Conservation (phyloP, 2,888 invertebrate genomes). For the Oscheius myriophilus region DNA sequence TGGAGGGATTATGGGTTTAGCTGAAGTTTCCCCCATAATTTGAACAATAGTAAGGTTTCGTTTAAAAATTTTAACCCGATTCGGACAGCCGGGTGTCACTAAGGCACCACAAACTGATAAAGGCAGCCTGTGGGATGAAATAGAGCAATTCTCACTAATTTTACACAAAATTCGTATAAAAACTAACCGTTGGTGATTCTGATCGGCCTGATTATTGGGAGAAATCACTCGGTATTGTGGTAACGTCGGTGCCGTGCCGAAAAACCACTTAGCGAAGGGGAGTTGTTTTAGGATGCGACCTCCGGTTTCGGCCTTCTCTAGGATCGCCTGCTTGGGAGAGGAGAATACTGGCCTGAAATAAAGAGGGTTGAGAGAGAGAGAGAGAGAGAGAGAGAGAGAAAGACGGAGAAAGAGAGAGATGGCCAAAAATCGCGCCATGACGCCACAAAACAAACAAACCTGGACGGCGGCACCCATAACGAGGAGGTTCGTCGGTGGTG, state of each 20-base stretch:
- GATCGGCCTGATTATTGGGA: slow-evolving; percentile 47
- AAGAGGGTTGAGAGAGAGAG: neutral
- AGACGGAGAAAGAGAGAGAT: neutral
- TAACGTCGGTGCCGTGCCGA: slow-evolving; percentile 35
- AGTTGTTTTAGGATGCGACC: slow-evolving; percentile 49
- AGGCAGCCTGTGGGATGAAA: no score
- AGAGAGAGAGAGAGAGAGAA: neutral
- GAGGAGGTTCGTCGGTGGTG: slow-evolving; percentile 59
- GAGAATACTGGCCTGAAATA: slow-evolving; percentile 53
- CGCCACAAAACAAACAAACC: slow-evolving; percentile 17
- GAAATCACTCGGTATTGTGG: slow-evolving; percentile 39
- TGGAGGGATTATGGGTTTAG: no score
- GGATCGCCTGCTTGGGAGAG: slow-evolving; percentile 48
- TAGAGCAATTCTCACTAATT: no score
- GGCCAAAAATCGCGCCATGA: neutral
- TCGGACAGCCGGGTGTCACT: no score
- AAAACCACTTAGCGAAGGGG: slow-evolving; percentile 46
- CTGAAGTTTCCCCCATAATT: no score
- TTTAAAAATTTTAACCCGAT: no score
- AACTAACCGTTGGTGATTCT: slow-evolving; percentile 19
- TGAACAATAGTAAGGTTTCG: no score
- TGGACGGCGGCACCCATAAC: slow-evolving; percentile 51
- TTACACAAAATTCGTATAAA: neutral
- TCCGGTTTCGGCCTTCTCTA: slow-evolving; percentile 56
- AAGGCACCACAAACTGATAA: no score